phyloP scores from a whole-genome alignment of 2,888 invertebrate species.

The Melangyna quadrimaculata region DNA sequence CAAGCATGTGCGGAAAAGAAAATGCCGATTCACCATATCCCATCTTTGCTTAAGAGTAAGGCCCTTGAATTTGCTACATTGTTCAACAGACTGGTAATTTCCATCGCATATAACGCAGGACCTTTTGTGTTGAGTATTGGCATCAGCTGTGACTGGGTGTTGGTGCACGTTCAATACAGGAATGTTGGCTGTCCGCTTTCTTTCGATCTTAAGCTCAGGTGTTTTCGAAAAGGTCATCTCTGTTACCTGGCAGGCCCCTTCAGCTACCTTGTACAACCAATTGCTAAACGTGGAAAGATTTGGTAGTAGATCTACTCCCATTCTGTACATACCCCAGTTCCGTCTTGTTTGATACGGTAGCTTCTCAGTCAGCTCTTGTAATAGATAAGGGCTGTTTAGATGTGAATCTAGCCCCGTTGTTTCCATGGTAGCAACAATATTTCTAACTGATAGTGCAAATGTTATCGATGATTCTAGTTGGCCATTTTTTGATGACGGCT shows the following conservation, averaged over 20 bases:
- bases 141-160: neutral
- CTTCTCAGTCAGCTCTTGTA: slow-evolving; percentile 56
- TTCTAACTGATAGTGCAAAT: slow-evolving; percentile 46
- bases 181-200: neutral
- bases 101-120: neutral
- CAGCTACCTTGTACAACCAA: neutral
- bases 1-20: neutral
- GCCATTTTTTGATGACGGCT: slow-evolving; percentile 13
- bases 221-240: neutral
- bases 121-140: neutral
- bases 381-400: slow-evolving; percentile 51
- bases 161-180: neutral
- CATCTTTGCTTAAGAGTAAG: neutral
- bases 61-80: neutral
- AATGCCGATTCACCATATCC: neutral
- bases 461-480: slow-evolving; percentile 20
- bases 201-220: neutral
- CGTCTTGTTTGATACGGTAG: slow-evolving; percentile 3
- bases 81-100: neutral
- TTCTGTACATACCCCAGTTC: slow-evolving; percentile 13
- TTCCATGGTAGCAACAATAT: slow-evolving; percentile 57
- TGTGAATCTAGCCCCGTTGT: slow-evolving; percentile 28
- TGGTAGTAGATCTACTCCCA: neutral
- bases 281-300: neutral
- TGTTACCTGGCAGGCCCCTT: neutral